Base-by-base conservation (phyloP, 2,797 vertebrate species). In the Acanthurus leucopareius region DNA sequence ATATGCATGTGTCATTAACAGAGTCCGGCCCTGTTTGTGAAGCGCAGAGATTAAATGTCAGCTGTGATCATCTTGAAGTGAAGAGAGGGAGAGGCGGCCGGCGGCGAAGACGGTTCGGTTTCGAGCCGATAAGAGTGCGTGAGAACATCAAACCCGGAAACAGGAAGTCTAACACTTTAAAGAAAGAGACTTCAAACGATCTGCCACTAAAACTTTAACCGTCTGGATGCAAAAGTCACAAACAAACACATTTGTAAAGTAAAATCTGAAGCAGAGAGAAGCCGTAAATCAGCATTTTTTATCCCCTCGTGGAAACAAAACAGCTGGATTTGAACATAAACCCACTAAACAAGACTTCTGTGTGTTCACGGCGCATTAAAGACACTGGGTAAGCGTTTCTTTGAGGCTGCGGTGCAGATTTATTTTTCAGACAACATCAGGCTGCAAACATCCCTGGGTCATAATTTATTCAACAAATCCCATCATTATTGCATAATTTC, bases 1-100 rank as follows among this genome's bases (percentile, higher is more conserved):
- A 92, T 93, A 93, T 93, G 88, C 75, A 91, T 80, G 86, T 68
- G 82, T 84, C 88, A 86, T 93, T 93, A 92, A 77, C 61, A 58
- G 80, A 60, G 83, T 86, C 80, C 85, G 4, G 84, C 42, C 77
- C 75, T 57, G 87, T 90, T 88, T 87, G 89, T 67, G 78, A 45
- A 78, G 82, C 20, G 63, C 86, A 91, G 63, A 91, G 89, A 93
- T 92, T 91, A 92, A 88, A 91, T 83, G 90, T 92, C 93, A 89
- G 83, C 75, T 44, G 77, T 77, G 86, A 93, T 92, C 89, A 88
- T 66, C 32, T 11, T 79, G 69, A 87, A 66, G 75, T 9, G 82
- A 73, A 19, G 22, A 67, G 72, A 68, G 69, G 47, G 28, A 2
- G 28, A 28, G 28, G 49, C 51, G n/a, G 40, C 8, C 40, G 40